phyloP scores from a whole-genome alignment of 2,113 vertebrate genomes.

The Phaethornis superciliosus region DNA sequence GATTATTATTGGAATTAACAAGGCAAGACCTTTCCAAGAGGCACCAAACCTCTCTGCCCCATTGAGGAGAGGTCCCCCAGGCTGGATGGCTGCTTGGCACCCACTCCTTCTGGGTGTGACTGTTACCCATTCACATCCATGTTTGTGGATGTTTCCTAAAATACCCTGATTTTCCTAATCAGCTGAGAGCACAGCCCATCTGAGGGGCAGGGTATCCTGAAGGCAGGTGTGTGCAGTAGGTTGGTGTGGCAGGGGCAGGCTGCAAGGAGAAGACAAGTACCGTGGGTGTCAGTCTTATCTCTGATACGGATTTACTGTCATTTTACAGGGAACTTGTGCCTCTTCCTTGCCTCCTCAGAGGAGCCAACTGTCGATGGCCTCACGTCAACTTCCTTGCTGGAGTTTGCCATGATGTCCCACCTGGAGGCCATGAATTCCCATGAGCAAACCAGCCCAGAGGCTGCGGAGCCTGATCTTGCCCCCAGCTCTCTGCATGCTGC shows the following conservation, averaged over 20 bases:
- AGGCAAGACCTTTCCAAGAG: background rate
- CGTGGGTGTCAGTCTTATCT: background rate
- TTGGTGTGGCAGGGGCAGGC: background rate
- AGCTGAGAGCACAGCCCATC: background rate
- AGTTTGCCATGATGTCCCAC: conserved; percentile 71
- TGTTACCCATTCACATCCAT: background rate
- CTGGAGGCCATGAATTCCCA: conserved; percentile 67
- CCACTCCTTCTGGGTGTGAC: background rate
- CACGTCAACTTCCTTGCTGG: conserved; percentile 78
- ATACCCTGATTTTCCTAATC: background rate
- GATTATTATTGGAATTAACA: background rate
- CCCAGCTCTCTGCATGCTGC: conserved; percentile 72
- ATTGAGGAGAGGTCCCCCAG: background rate
- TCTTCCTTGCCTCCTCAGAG: conserved; percentile 54
- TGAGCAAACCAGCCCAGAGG: conserved; percentile 28
- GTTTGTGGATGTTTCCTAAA: background rate
- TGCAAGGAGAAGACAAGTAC: background rate
- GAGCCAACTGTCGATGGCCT: conserved; percentile 71
- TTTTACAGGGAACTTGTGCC: conserved; percentile 66
- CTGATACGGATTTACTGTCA: conserved; percentile 14
- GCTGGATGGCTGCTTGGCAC: background rate
- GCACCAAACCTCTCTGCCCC: background rate
- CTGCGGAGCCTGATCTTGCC: conserved; percentile 28
- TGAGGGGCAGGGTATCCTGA: background rate
- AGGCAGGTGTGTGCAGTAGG: background rate